A percentile compares a stretch with the other conserved stretches of the same genome.
Evolutionary conservation across 2,797 vertebrate genomes (phyloP).

Genomic region (Neosilurus mollespiculum): DNA sequence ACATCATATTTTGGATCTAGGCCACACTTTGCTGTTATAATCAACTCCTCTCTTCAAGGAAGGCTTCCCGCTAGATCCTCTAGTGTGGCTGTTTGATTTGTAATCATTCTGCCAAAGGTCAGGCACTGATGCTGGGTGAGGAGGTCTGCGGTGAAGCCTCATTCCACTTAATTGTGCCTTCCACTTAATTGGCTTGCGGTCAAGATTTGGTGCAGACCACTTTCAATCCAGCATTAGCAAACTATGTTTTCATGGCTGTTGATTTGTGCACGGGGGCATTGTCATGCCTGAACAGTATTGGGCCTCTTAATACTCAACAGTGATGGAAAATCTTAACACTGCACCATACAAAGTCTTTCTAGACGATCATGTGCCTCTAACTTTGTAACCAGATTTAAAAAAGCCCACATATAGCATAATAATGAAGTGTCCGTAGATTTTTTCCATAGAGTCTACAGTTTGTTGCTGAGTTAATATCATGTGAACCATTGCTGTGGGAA

Average conservation of each 20-base stretch:
- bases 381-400: background rate
- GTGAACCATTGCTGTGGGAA: background rate
- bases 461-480: background rate
- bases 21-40: background rate
- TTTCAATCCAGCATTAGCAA: background rate
- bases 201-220: background rate
- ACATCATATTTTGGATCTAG: background rate
- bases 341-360: background rate
- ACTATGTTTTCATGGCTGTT: background rate
- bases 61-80: background rate
- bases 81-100: background rate
- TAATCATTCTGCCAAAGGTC: background rate
- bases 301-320: background rate
- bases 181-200: background rate
- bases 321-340: too few species aligned
- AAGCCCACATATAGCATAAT: background rate
- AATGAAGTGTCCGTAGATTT: background rate
- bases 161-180: too few species aligned
- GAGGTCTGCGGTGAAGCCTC: too few species aligned
- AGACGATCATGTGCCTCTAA: background rate
- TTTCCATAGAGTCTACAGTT: background rate
- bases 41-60: background rate
- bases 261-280: background rate
- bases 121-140: background rate
- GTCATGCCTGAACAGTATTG: background rate